These are phyloP conservation scores for Folsomia manolachei DNA, from an alignment of 2,888 invertebrate species.

Conservation along the genomic window DNA sequence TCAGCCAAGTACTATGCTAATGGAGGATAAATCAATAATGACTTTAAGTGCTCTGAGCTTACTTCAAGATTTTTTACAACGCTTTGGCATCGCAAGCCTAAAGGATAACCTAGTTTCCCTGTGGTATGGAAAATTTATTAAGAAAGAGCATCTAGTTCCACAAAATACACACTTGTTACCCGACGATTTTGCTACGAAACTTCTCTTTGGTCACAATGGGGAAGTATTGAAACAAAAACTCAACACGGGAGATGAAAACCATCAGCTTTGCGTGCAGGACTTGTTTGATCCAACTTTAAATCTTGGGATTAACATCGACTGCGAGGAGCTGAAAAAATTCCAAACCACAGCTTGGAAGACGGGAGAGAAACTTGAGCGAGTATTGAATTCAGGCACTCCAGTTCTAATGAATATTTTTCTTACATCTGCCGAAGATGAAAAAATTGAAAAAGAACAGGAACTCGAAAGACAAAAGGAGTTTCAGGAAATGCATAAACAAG, in stretches of 20 bases:
- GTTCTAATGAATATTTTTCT: slow-evolving; percentile 11
- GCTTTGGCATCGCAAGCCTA: slow-evolving; percentile 8
- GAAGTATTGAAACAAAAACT: not conserved
- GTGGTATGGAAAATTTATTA: slow-evolving; percentile 10
- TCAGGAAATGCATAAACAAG: not conserved
- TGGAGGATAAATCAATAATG: slow-evolving; percentile 4
- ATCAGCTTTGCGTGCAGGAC: slow-evolving; percentile 9
- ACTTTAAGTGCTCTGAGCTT: not conserved
- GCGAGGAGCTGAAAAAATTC: slow-evolving; percentile 4
- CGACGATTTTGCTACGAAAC: slow-evolving; percentile 8
- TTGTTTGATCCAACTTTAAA: slow-evolving; percentile 6
- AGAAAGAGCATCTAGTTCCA: not conserved
- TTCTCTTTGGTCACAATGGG: not conserved
- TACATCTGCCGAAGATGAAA: not conserved
- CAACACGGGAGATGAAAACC: not conserved
- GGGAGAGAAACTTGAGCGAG: slow-evolving; percentile 1
- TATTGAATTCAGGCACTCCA: slow-evolving; percentile 1
- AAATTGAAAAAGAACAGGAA: not conserved
- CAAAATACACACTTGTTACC: not conserved
- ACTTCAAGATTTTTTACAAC: slow-evolving; percentile 15
- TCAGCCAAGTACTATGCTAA: not conserved
- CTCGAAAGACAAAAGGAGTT: not conserved
- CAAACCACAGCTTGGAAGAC: slow-evolving; percentile 10
- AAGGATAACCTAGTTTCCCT: slow-evolving; percentile 1
- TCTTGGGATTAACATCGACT: not conserved